Evolutionary conservation across 2,888 invertebrate genomes (phyloP), one percentile per base, ranked within the genome.

Genomic region (Encarsia formosa): DNA sequence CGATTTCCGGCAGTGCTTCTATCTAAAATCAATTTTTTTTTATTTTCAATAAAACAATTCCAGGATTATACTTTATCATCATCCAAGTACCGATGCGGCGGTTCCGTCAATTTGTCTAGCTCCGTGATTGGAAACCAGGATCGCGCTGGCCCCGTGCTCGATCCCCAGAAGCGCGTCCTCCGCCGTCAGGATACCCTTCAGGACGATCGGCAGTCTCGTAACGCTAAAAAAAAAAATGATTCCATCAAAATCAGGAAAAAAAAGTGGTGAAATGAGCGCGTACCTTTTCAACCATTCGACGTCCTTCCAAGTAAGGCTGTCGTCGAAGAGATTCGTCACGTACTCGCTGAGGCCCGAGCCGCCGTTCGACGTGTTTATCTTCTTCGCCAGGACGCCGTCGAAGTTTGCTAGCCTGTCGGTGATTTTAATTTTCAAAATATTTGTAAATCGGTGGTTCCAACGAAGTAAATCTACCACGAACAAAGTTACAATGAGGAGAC

Each of bases 51-150:
- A 23, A 37, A 44, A 32, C 18, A 19, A 29, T 18, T n/a, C n/a
- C n/a, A n/a, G n/a, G n/a, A n/a, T n/a, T n/a, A n/a, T n/a, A n/a
- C n/a, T n/a, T n/a, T n/a, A n/a, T n/a, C n/a, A n/a, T 20, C 22
- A 22, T 32, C 16, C 15, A 4, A 23, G 13, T 32, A 91, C 90
- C 49, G 92, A 81, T 11, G 94, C 84, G 13, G 90, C 87, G 9
- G 87, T 86, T n/a, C 85, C 82, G 68, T 93, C 93, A 29, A 93
- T 75, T 75, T 96, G 96, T 54, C 95, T 79, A 0, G 87, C 96
- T 2, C 96, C 96, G 71, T 96, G 96, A 74, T 96, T 96, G 0
- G 95, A 96, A 4, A 97, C 95, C 54, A 92, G 78, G 49, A 96
- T 83, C 1, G 83, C 96, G 3, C 82, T 77, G 39, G 86, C 89